A percentile compares a stretch with the other conserved stretches of the same genome.
These are phyloP conservation scores for Tachysurus vachellii DNA, from an alignment of 2,113 vertebrate genomes.

Conservation along the genomic window DNA sequence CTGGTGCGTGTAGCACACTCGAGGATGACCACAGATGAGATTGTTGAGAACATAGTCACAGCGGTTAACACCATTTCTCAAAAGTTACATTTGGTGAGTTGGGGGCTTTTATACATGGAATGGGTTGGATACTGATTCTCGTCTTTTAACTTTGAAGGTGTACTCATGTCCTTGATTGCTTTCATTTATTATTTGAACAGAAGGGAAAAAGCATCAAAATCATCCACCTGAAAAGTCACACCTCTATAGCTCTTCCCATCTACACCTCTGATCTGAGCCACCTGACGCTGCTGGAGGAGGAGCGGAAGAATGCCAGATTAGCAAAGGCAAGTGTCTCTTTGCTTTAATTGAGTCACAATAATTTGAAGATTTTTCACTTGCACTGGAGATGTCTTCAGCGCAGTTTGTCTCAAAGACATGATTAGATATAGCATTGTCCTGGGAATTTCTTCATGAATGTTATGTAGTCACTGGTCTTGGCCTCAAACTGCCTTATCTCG, in stretches of 20 bases:
- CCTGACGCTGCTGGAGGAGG: conserved; percentile 58
- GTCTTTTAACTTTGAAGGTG: background rate
- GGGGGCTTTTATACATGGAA: no score
- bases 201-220: conserved; percentile 80
- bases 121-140: background rate
- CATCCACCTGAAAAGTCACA: conserved; percentile 83
- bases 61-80: conserved; percentile 66
- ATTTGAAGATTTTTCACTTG: background rate
- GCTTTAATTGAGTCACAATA: background rate
- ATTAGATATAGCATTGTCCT: background rate
- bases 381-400: background rate
- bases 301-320: background rate
- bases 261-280: conserved; percentile 73
- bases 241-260: conserved; percentile 81
- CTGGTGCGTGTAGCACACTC: conserved; percentile 78
- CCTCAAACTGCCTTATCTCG: background rate
- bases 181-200: conserved; percentile 60
- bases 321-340: background rate
- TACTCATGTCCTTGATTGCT: background rate
- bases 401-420: background rate
- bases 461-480: background rate
- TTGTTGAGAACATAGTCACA: conserved; percentile 76
- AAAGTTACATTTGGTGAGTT: conserved; percentile 77
- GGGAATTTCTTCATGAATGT: background rate
- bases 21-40: conserved; percentile 75